These are phyloP conservation scores for Haplotaxodon microlepis DNA, from an alignment of 2,113 vertebrate species.

Conservation along the genomic window DNA sequence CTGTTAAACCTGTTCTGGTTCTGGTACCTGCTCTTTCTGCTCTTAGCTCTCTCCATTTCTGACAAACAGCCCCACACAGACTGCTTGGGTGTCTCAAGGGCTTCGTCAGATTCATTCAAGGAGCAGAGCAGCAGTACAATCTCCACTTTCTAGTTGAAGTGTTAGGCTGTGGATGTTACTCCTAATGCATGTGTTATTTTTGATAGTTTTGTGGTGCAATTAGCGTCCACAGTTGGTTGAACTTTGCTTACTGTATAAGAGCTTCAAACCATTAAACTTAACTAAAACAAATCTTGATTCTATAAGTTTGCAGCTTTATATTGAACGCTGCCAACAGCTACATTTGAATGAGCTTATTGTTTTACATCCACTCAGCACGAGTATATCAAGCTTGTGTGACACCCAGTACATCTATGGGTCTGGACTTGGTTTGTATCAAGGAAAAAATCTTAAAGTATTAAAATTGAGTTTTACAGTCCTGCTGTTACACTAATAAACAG, in stretches of 20 bases:
- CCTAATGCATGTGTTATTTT: not conserved
- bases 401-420: fast-evolving
- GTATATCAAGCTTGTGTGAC: not conserved
- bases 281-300: not conserved
- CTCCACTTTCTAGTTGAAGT: not conserved
- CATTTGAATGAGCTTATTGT: not conserved
- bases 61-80: not conserved
- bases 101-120: not conserved
- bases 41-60: not conserved
- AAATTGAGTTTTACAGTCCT: not conserved
- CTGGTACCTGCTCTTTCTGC: not conserved
- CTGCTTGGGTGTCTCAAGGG: not conserved
- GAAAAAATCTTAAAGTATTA: not conserved
- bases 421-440: not conserved
- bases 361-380: not conserved
- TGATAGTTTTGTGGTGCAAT: not conserved
- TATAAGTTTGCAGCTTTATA: not conserved
- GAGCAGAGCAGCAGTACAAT: not conserved
- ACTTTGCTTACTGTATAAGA: not conserved
- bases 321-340: not conserved
- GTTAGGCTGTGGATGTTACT: not conserved
- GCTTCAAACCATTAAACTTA: not conserved
- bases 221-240: not conserved
- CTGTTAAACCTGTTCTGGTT: not conserved
- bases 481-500: not conserved